Percentiles rank a stretch among this genome's conserved stretches.
These are phyloP conservation scores for Carabus problematicus DNA, from an alignment of 2,888 invertebrate species.

Conservation along the genomic window DNA sequence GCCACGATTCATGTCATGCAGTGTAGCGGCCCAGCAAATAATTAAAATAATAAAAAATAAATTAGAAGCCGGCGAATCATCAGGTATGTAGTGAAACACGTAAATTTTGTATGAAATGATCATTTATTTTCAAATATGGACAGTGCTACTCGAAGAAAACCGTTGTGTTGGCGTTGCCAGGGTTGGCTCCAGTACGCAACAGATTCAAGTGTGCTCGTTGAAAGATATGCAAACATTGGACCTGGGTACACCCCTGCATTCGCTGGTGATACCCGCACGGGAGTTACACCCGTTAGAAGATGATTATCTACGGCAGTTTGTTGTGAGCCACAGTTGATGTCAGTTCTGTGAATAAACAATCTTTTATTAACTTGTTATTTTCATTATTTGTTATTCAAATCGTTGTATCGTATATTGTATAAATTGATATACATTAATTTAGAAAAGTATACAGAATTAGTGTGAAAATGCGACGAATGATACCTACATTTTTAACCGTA, in stretches of 20 bases:
- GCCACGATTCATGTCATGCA: conserved; percentile 90
- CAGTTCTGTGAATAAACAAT: too few species aligned
- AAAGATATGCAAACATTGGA: conserved; percentile 73
- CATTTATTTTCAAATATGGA: conserved; percentile 44
- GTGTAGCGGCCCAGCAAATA: conserved; percentile 86
- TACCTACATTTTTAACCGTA: too few species aligned
- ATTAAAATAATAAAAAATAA: conserved; percentile 69
- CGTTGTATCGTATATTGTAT: too few species aligned
- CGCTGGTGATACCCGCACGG: conserved; percentile 85
- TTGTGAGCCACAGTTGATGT: neutral
- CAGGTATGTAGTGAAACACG: conserved; percentile 29
- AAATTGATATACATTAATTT: too few species aligned
- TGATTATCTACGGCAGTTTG: conserved; percentile 82
- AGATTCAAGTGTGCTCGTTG: conserved; percentile 77
- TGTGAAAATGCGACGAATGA: too few species aligned
- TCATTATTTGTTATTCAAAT: too few species aligned
- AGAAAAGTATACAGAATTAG: too few species aligned
- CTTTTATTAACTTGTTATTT: too few species aligned
- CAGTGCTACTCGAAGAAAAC: conserved; percentile 64
- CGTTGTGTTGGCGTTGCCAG: conserved; percentile 88
- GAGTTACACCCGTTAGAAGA: conserved; percentile 88
- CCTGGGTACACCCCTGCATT: conserved; percentile 93
- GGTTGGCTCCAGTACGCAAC: conserved; percentile 86
- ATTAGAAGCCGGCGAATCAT: conserved; percentile 20
- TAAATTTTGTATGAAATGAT: conserved; percentile 14